phyloP scores from a whole-genome alignment of 2,797 vertebrate genomes.

The Trachops cirrhosus region DNA sequence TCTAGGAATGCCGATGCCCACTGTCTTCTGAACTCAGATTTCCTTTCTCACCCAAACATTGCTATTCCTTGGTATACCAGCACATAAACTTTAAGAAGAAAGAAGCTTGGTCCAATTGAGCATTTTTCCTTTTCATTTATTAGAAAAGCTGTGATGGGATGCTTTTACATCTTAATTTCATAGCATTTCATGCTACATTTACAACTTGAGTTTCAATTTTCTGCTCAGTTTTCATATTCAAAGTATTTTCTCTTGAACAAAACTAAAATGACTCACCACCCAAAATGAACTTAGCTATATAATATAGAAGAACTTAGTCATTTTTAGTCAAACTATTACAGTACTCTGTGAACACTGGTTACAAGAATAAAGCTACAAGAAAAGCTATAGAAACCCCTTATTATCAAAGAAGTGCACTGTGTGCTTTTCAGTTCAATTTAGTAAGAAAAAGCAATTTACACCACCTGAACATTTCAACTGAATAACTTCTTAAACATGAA shows the following conservation, averaged over 20 bases:
- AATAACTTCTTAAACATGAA: background rate
- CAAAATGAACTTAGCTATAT: background rate
- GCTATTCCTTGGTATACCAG: accelerated
- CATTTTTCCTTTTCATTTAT: background rate
- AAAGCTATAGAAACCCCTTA: background rate
- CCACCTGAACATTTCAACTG: background rate
- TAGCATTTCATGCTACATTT: slow-evolving; percentile 31
- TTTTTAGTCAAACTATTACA: background rate
- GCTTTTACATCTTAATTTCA: slow-evolving; percentile 31
- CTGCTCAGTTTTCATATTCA: background rate
- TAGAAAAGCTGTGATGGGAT: background rate
- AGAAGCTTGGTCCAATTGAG: background rate
- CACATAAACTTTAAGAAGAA: background rate
- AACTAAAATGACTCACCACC: background rate
- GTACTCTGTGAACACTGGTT: background rate
- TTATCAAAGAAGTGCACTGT: background rate
- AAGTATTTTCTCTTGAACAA: background rate
- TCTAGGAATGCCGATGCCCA: background rate
- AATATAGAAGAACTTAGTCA: background rate
- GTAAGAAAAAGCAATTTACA: background rate
- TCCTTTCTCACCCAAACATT: background rate
- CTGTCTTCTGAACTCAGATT: background rate
- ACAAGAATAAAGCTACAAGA: background rate
- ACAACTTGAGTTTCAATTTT: slow-evolving; percentile 15
- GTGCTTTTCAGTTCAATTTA: background rate